These are phyloP conservation scores for Dascyllus trimaculatus DNA, from an alignment of 2,113 vertebrate genomes.

Conservation along the genomic window DNA sequence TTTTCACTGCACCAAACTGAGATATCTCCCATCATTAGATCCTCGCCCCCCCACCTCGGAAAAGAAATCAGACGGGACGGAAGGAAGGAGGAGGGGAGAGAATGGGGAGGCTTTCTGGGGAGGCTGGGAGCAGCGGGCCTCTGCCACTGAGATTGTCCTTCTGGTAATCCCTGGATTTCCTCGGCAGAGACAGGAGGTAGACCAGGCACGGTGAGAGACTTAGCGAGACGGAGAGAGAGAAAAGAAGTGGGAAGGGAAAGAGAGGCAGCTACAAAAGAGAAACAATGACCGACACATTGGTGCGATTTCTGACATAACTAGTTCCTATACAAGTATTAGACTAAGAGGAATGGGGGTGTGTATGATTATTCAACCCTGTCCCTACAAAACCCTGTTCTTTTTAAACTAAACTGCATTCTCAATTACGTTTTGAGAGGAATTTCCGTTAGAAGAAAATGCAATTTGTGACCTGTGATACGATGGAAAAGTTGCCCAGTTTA, in stretches of 20 bases:
- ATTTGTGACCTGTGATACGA: too few relatives aligned
- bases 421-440: too few relatives aligned
- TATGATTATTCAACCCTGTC: conserved; percentile 22
- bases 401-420: too few relatives aligned
- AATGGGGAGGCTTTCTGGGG: conserved; percentile 65
- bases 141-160: conserved; percentile 75
- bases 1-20: conserved; percentile 19
- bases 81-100: conserved; percentile 50
- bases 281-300: conserved; percentile 32
- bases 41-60: conserved; percentile 42
- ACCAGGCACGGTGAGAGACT: conserved; percentile 65
- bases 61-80: conserved; percentile 57
- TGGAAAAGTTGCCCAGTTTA: too few relatives aligned
- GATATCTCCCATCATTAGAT: conserved; percentile 36
- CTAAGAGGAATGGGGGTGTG: conserved; percentile 21
- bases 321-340: conserved; percentile 41
- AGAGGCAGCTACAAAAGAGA: conserved; percentile 38
- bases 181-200: conserved; percentile 72
- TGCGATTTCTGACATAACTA: conserved; percentile 42
- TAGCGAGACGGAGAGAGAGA: conserved; percentile 35
- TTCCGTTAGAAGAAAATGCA: too few relatives aligned
- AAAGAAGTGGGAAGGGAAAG: conserved; percentile 48
- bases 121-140: conserved; percentile 72
- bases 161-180: conserved; percentile 83
- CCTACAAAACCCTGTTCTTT: too few relatives aligned